Base-by-base conservation (phyloP, 2,888 invertebrate species). In the Beris morrisii region DNA sequence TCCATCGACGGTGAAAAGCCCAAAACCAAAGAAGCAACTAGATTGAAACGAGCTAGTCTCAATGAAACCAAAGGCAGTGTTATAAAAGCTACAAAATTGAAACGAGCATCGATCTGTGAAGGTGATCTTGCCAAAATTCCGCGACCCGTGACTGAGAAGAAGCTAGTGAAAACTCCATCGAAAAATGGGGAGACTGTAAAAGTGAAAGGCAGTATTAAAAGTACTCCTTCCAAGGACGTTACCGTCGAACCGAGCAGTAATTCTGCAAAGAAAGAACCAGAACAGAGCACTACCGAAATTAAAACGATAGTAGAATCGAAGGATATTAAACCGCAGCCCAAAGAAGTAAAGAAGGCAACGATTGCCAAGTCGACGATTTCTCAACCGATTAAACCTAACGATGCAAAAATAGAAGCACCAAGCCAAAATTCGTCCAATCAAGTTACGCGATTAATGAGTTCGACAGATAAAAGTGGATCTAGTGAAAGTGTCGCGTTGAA, bases 401-500 rank as follows among this genome's bases (percentile, higher is more conserved):
- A 54, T 54, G 48, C 59, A 30, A 52, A 61, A 28, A 61, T 52
- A 61, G 32, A 15, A 22, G 15, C 52, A 52, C 50, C 28, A 12
- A 61, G 61, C 38, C 7, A 61, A 61, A 32, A 32, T 12, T 13
- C 38, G 22, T 46, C 38, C 32, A 38, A 52, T 50, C 38, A 50
- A 61, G 45, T 28, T 43, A 61, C 28, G 7, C 61, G 50, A 43
- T 22, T 61, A 52, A 61, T 38, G 43, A 61, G 61, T 61, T 52
- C 61, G 61, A 12, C 61, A 32, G 61, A 61, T 61, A 61, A 61
- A 61, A 50, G 50, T 61, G 61, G 50, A 61, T 52, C 61, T 50
- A 61, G 61, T 61, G 52, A 61, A 61, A 52, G 61, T 61, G 50
- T 43, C 61, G 61, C 12, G 38, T 52, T 32, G 15, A 52, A 32